phyloP scores from a whole-genome alignment of 2,797 vertebrate species.

The Poeciliopsis infans region DNA sequence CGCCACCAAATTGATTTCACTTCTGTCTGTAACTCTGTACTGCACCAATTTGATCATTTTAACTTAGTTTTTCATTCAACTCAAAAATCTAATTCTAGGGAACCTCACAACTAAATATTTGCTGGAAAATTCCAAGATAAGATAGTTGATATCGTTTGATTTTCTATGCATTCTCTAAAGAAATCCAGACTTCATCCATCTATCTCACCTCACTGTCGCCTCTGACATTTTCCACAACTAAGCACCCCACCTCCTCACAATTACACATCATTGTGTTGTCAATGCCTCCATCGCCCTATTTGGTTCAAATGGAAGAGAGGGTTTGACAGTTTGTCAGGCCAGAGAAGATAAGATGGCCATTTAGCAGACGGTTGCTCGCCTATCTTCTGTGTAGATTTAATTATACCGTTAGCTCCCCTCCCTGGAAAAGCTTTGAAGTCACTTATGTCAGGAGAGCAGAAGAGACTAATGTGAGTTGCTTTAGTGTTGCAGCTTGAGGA shows the following conservation, averaged over 20 bases:
- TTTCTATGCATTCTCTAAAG: conserved; percentile 23
- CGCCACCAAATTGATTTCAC: not conserved
- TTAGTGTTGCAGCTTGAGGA: conserved; percentile 25
- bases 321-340: conserved; percentile 71
- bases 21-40: not conserved
- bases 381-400: conserved; percentile 70
- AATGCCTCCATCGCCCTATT: conserved; percentile 59
- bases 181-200: conserved; percentile 47
- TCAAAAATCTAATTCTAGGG: not conserved
- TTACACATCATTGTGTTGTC: conserved; percentile 74
- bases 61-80: not conserved
- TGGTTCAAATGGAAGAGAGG: conserved; percentile 58
- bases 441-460: conserved; percentile 51
- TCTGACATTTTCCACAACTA: conserved; percentile 52
- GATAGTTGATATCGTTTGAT: not conserved
- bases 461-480: conserved; percentile 47
- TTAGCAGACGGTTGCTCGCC: conserved; percentile 63
- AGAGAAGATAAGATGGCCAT: conserved; percentile 70
- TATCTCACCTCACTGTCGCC: conserved; percentile 37
- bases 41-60: not conserved
- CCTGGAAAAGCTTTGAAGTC: conserved; percentile 63
- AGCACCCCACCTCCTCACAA: conserved; percentile 56
- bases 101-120: not conserved
- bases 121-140: not conserved
- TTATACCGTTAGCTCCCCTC: conserved; percentile 67